These are phyloP conservation scores for Rhinogobius similis DNA, from an alignment of 2,113 vertebrate species.

Conservation along the genomic window DNA sequence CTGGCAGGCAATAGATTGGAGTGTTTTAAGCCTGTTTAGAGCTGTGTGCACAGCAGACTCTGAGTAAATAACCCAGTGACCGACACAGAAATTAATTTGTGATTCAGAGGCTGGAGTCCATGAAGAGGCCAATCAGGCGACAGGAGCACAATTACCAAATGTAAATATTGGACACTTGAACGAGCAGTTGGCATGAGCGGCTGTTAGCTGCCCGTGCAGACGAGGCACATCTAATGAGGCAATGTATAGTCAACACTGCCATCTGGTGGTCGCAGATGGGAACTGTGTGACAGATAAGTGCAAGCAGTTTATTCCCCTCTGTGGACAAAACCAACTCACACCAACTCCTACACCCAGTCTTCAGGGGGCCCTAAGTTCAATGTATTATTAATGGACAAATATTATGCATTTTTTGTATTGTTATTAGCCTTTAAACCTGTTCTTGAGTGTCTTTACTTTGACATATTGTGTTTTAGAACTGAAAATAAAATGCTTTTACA, in stretches of 20 bases:
- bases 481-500: too few relatives aligned
- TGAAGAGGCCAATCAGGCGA: constrained; percentile 24
- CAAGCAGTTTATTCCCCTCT: too few relatives aligned
- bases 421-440: too few relatives aligned
- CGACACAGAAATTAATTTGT: constrained; percentile 30
- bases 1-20: constrained; percentile 15
- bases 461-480: too few relatives aligned
- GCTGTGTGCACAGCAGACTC: not conserved
- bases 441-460: too few relatives aligned
- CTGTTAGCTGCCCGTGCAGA: not conserved
- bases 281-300: too few relatives aligned
- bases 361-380: too few relatives aligned
- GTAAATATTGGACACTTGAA: constrained; percentile 27
- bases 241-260: constrained; percentile 37
- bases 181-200: not conserved
- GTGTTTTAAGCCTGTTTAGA: constrained; percentile 17
- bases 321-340: not conserved
- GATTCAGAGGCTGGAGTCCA: not conserved
- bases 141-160: constrained; percentile 30
- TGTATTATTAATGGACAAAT: too few relatives aligned
- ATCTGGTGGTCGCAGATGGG: constrained; percentile 2
- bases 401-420: too few relatives aligned
- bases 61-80: constrained; percentile 18
- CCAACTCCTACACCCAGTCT: not conserved
- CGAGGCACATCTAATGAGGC: not conserved